A percentile compares a stretch with the other conserved stretches of the same genome.
These are phyloP conservation scores for Nasonovia ribisnigri DNA, from an alignment of 2,888 invertebrate species.

Conservation along the genomic window DNA sequence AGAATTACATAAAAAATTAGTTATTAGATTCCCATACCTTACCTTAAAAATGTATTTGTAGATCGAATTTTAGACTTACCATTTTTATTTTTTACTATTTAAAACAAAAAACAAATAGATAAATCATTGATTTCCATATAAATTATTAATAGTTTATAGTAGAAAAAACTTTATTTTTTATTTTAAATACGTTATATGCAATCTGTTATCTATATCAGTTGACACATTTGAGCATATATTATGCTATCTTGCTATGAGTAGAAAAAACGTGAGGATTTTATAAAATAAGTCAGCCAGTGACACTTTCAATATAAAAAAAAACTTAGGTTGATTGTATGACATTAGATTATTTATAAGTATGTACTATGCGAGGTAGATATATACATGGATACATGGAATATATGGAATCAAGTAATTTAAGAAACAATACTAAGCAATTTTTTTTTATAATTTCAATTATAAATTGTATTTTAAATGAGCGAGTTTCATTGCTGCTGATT, in stretches of 20 bases:
- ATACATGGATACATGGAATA: neutral
- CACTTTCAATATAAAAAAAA: too few relatives aligned
- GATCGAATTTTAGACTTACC: neutral
- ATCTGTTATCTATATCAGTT: too few relatives aligned
- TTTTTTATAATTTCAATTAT: slow-evolving; percentile 15
- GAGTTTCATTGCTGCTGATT: slow-evolving; percentile 27
- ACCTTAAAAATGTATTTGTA: neutral
- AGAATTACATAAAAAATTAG: neutral
- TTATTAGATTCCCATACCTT: too few relatives aligned
- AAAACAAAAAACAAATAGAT: too few relatives aligned
- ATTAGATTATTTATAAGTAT: neutral
- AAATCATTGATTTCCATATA: neutral
- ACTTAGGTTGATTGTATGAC: neutral
- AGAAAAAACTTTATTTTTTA: too few relatives aligned
- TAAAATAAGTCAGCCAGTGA: too few relatives aligned
- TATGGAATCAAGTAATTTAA: neutral
- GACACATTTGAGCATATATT: too few relatives aligned
- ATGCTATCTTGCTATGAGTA: too few relatives aligned
- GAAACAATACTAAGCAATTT: neutral
- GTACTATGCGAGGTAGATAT: neutral
- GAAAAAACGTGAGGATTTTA: too few relatives aligned
- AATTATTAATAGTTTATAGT: too few relatives aligned
- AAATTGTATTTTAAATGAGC: slow-evolving; percentile 43
- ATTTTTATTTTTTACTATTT: too few relatives aligned
- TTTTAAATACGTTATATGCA: neutral